phyloP scores from a whole-genome alignment of 2,113 vertebrate genomes.

The Setophaga petechia region DNA sequence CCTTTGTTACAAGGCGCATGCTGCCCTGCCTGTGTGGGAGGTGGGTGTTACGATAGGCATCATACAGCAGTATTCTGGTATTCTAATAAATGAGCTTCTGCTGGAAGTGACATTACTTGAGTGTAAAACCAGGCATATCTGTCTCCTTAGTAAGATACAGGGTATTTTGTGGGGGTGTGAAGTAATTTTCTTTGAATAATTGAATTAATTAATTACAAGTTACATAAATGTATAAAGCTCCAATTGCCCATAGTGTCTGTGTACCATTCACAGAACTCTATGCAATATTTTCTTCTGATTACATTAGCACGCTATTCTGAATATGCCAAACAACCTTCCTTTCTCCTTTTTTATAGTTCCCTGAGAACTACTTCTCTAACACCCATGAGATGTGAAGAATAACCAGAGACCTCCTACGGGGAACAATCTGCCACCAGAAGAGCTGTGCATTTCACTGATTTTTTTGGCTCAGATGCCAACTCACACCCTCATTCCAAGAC shows the following conservation, averaged over 20 bases:
- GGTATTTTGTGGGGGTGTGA: constrained; percentile 49
- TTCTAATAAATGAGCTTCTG: constrained; percentile 64
- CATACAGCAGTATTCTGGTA: constrained; percentile 54
- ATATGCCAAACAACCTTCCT: constrained; percentile 45
- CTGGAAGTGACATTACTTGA: constrained; percentile 59
- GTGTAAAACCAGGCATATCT: constrained; percentile 56
- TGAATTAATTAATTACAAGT: constrained; percentile 63
- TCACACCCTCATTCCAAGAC: not conserved
- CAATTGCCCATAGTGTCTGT: constrained; percentile 53
- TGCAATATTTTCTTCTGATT: constrained; percentile 61
- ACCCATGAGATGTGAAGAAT: constrained; percentile 55
- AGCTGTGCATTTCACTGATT: constrained; percentile 40
- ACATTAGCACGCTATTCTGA: constrained; percentile 49
- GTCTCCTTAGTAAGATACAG: constrained; percentile 44
- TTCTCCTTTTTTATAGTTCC: constrained; percentile 23
- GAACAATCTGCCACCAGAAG: constrained; percentile 55
- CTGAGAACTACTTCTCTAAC: constrained; percentile 49
- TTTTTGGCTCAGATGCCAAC: constrained; percentile 29
- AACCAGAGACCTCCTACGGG: constrained; percentile 55
- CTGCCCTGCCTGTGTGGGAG: constrained; percentile 54
- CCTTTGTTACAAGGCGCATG: constrained; percentile 25
- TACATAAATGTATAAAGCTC: constrained; percentile 47
- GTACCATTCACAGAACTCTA: constrained; percentile 61
- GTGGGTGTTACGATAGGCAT: constrained; percentile 61
- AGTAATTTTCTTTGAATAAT: constrained; percentile 65